Base-by-base conservation (phyloP, 2,797 vertebrate species). In the Eospalax fontanierii region DNA sequence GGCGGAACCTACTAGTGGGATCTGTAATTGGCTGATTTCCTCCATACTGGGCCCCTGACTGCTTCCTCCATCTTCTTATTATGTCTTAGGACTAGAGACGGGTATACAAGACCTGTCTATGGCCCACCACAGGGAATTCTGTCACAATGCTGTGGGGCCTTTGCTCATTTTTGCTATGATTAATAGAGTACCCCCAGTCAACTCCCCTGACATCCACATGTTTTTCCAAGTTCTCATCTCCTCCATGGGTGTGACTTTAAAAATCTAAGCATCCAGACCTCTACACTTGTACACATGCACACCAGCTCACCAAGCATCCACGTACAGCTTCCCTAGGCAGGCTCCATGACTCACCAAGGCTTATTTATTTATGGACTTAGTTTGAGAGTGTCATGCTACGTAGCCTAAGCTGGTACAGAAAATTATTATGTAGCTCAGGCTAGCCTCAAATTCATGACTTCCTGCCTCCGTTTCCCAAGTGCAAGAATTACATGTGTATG, bases 211-310 rank as follows among this genome's bases (percentile, higher is more conserved):
- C 16, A 46, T 57, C n/a, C 46, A 91, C 24, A 46, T 87, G 91
- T 65, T 83, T 89, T 93, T 70, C 83, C 28, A 50, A n/a, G 30
- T 91, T 87, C 75, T 93, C 59, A 65, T 80, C 90, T 83, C 75
- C 59, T 61, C 57, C 74, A 93, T 63, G 50, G 33, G 40, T 80
- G 63, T 91, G 59, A 89, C 75, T 93, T 91, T 87, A 59, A 74
- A 90, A 74, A 90, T 87, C 15, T 54, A 95, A 90, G 71, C 63
- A 80, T 24, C 71, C 24, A 11, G 54, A 61, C 74, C 40, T 11
- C 70, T 21, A 28, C 46, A 90, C 38, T 10, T 80, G 33, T 30
- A 24, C 26, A 87, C 6, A n/a, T 19, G 24, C 57, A 61, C 5
- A 18, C 66, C 70, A 73, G 54, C 33, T 90, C 74, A 70, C 50